Evolutionary conservation across 2,113 vertebrate genomes (phyloP), one percentile per base, ranked within the genome.

Genomic region (Perognathus longimembris): DNA sequence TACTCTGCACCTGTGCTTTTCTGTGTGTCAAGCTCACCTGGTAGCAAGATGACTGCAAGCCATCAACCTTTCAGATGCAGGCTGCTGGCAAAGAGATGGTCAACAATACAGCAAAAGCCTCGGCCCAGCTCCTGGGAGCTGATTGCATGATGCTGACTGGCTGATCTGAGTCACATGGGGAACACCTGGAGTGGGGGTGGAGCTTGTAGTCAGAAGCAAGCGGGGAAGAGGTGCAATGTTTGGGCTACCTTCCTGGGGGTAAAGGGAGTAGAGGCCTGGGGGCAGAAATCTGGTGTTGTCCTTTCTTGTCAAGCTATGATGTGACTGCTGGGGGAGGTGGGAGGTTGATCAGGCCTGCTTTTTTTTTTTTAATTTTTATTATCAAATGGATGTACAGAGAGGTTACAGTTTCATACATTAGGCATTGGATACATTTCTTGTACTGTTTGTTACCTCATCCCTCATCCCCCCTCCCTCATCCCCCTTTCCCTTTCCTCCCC

Each of bases 161-260:
- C 32, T 50, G 40, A 45, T 12, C 4, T 42, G 8, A 64, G 79
- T 80, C 54, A 21, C 0, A 3, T 8, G 45, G 1, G 61, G 0
- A n/a, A 0, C 1, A 9, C 30, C 36, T 38, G 54, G 18, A 4
- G 21, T 2, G 42, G 26, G 34, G 20, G 11, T 32, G 54, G n/a
- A 36, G 11, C 50, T 28, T 22, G 10, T 40, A 36, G 45, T 63
- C 57, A 45, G 82, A 74, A 38, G 54, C 17, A 50, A n/a, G n/a
- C n/a, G 54, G 67, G 61, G 79, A 79, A 17, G 21, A 22, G 26
- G 50, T 54, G 71, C 54, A 12, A n/a, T n/a, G 22, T 24, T 4
- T 7, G 70, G 20, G 8, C n/a, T 34, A 1, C n/a, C 6, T 61
- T 80, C 40, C 74, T 32, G 26, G 30, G 34, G 34, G 66, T 28